phyloP scores from a whole-genome alignment of 2,113 vertebrate genomes.

The Motacilla tschutschensis region DNA sequence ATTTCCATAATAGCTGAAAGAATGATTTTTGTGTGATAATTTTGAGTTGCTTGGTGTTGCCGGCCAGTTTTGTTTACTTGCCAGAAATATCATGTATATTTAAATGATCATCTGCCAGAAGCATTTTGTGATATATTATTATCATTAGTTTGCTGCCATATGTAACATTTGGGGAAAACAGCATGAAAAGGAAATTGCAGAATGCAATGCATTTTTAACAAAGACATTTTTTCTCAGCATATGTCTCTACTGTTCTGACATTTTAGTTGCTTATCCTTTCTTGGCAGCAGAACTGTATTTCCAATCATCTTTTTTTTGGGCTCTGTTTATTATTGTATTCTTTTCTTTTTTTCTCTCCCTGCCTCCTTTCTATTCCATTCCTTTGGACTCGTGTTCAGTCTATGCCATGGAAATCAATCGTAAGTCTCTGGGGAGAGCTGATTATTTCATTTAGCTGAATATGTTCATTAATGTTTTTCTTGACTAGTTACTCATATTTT shows the following conservation, averaged over 20 bases:
- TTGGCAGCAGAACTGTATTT: slow-evolving; percentile 19
- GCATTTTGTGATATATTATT: slow-evolving; percentile 34
- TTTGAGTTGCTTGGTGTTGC: not conserved
- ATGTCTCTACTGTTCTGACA: not conserved
- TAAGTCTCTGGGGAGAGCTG: slow-evolving; percentile 75
- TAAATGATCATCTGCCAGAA: slow-evolving; percentile 69
- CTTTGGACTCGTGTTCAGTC: slow-evolving; percentile 74
- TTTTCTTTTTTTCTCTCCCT: slow-evolving; percentile 58
- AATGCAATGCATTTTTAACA: not conserved
- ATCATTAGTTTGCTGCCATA: not conserved
- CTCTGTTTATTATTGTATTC: slow-evolving; percentile 19
- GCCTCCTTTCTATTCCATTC: not conserved
- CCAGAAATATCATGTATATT: not conserved
- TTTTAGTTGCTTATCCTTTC: slow-evolving; percentile 26
- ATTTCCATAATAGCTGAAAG: not conserved
- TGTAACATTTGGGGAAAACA: slow-evolving; percentile 8
- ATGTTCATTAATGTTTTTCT: not conserved
- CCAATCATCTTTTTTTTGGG: not conserved
- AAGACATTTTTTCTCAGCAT: not conserved
- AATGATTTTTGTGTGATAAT: not conserved
- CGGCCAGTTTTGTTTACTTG: not conserved
- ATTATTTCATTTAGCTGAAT: slow-evolving; percentile 4
- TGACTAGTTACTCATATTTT: not conserved
- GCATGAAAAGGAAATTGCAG: slow-evolving; percentile 21
- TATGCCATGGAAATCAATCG: slow-evolving; percentile 99